These are phyloP conservation scores for Pardalotus punctatus DNA, from an alignment of 2,113 vertebrate genomes.

Conservation along the genomic window DNA sequence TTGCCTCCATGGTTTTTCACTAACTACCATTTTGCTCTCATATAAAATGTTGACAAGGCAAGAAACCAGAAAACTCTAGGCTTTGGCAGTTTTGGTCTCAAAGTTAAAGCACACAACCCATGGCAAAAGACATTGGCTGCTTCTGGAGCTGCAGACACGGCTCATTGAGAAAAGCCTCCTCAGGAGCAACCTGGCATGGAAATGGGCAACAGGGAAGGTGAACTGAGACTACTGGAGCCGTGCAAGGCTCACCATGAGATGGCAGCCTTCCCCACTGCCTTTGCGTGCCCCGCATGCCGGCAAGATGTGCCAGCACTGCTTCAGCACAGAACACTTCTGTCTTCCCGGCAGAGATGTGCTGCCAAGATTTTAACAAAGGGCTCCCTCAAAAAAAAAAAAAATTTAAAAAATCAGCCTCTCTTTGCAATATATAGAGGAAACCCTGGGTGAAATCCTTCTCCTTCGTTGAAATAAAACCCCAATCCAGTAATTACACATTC, in stretches of 20 bases:
- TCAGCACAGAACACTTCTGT: slow-evolving; percentile 46
- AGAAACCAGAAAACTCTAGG: neutral
- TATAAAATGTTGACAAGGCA: neutral
- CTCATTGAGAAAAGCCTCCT: neutral
- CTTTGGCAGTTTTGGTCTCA: neutral
- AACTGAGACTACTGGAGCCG: neutral
- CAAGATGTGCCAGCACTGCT: neutral
- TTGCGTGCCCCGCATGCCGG: neutral
- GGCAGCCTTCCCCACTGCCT: slow-evolving; percentile 55
- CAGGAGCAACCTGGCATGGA: neutral
- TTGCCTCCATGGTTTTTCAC: neutral
- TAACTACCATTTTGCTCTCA: slow-evolving; percentile 12
- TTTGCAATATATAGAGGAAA: neutral
- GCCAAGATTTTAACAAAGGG: slow-evolving; percentile 57
- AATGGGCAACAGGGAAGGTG: fast-evolving
- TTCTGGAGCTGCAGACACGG: neutral
- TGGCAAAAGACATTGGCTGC: neutral
- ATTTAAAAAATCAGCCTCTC: neutral
- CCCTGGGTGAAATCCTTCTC: neutral
- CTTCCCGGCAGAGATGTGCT: neutral
- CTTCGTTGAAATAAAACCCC: neutral
- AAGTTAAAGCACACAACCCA: neutral
- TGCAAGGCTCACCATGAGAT: slow-evolving; percentile 45
- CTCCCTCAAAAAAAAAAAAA: neutral
- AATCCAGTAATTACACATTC: neutral